Evolutionary conservation across 2,113 vertebrate species (phyloP).

Genomic region (Condylura cristata): DNA sequence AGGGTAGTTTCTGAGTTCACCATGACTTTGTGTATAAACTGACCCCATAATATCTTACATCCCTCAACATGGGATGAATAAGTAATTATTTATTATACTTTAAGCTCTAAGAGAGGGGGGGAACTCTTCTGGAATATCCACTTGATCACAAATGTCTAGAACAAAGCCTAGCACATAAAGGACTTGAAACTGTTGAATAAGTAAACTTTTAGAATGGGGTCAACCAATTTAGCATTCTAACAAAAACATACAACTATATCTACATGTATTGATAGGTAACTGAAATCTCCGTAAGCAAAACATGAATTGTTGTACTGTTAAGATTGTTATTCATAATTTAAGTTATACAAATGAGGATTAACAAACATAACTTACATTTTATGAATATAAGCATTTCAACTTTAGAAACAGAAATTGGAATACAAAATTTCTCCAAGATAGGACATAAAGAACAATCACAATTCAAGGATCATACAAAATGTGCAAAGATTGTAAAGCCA

Average conservation of each 20-base stretch:
- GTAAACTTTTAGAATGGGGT: neutral
- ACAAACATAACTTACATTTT: neutral
- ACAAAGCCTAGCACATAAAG: neutral
- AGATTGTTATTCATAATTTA: neutral
- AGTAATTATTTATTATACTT: neutral
- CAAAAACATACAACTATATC: neutral
- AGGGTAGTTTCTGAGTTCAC: neutral
- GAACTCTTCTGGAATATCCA: neutral
- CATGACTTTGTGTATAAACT: neutral
- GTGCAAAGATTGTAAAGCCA: neutral
- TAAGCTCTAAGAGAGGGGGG: neutral
- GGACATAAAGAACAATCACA: neutral
- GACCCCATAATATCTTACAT: neutral
- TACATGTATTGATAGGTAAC: neutral
- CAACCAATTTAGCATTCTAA: neutral
- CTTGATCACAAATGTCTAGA: neutral
- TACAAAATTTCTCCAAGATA: neutral
- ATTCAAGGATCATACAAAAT: neutral
- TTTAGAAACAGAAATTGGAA: neutral
- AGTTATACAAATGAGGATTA: conserved; percentile 3
- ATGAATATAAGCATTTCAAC: neutral
- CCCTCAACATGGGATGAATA: too few relatives aligned
- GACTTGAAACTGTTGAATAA: neutral
- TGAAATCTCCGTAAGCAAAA: neutral
- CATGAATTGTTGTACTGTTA: neutral